Evolutionary conservation across 2,113 vertebrate genomes (phyloP).

Genomic region (Phyllopteryx taeniolatus): DNA sequence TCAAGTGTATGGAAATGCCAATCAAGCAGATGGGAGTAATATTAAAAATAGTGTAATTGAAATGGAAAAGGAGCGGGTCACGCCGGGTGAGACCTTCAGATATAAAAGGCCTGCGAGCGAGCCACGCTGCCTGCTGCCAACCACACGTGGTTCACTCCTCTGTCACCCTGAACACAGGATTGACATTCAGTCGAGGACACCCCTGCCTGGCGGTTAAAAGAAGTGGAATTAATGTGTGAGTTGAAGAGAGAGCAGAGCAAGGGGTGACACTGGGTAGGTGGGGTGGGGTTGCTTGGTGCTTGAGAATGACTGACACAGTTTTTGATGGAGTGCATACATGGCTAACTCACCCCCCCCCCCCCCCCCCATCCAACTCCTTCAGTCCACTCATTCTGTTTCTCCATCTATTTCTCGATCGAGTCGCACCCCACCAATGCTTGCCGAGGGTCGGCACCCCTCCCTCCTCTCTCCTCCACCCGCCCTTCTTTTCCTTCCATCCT

Average conservation of each 20-base stretch:
- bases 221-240: slow-evolving; percentile 69
- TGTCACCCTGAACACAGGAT: slow-evolving; percentile 62
- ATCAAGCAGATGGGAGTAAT: slow-evolving; percentile 34
- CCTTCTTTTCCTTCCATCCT: slow-evolving; percentile 33
- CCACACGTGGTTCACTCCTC: slow-evolving; percentile 37
- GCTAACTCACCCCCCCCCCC: slow-evolving; percentile 60
- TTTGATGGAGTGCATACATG: slow-evolving; percentile 71
- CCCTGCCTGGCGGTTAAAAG: slow-evolving; percentile 66
- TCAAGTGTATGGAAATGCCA: slow-evolving; percentile 55
- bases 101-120: slow-evolving; percentile 41
- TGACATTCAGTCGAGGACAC: slow-evolving; percentile 72
- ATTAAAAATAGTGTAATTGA: slow-evolving; percentile 56
- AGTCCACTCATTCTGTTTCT: slow-evolving; percentile 34
- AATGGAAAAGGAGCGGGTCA: slow-evolving; percentile 55
- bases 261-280: slow-evolving; percentile 29
- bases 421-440: slow-evolving; percentile 10
- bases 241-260: slow-evolving; percentile 44
- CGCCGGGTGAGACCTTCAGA: slow-evolving; percentile 54
- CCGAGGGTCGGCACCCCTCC: slow-evolving; percentile 35
- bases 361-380: slow-evolving; percentile 28
- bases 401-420: slow-evolving; percentile 39
- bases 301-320: slow-evolving; percentile 66
- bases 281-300: slow-evolving; percentile 29
- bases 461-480: background rate
- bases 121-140: slow-evolving; percentile 29